Percentiles rank a stretch among this genome's conserved stretches.
Evolutionary conservation across 2,888 invertebrate genomes (phyloP).

Genomic region (Homarus gammarus): DNA sequence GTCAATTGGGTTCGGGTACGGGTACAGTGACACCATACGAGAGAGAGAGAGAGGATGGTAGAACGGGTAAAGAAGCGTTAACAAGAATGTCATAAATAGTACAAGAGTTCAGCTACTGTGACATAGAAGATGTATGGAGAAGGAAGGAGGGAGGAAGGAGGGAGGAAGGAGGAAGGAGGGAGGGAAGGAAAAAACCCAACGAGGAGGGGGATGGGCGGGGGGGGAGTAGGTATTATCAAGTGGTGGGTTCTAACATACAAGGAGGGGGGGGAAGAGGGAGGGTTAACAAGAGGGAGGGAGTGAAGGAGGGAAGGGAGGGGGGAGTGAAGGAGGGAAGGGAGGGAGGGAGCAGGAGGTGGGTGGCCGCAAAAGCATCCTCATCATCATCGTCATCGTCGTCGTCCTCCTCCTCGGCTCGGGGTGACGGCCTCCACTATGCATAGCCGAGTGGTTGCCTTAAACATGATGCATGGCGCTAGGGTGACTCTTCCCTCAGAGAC

Average conservation of each 20-base stretch:
- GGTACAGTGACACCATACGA: neutral
- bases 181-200: neutral
- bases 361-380: too few species aligned
- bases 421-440: neutral
- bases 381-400: too few species aligned
- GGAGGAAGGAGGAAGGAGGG: neutral
- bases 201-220: neutral
- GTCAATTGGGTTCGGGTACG: too few species aligned
- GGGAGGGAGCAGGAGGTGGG: neutral
- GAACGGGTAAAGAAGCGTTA: neutral
- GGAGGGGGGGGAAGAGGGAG: too few species aligned
- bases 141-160: neutral
- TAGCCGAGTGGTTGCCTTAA: neutral
- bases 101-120: too few species aligned
- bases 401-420: too few species aligned
- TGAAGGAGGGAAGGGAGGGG: neutral
- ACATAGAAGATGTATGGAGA: too few species aligned
- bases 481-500: neutral
- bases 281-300: conserved; percentile 5
- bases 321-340: neutral
- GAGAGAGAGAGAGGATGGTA: too few species aligned
- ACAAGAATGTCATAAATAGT: too few species aligned
- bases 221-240: too few species aligned
- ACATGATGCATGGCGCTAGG: neutral
- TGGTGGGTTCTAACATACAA: too few species aligned